Conservation (phyloP, 2,113 vertebrate species). For the Isurus oxyrinchus region DNA sequence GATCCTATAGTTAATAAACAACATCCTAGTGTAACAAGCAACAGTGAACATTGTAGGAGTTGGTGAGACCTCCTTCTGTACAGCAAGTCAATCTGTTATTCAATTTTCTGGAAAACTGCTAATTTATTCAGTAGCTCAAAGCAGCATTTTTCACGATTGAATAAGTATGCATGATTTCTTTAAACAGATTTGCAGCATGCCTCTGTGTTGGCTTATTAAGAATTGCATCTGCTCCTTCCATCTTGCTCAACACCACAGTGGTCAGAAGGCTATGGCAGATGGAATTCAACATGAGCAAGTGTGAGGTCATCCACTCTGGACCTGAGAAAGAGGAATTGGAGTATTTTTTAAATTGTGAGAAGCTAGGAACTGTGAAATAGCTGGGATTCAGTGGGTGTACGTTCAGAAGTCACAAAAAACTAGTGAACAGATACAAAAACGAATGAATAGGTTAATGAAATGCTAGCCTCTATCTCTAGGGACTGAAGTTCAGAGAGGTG, state of each 20-base stretch:
- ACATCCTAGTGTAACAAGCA: not conserved
- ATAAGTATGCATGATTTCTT: not conserved
- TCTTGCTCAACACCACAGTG: not conserved
- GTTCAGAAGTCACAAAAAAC: not conserved
- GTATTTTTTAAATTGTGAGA: not conserved
- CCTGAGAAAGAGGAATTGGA: not conserved
- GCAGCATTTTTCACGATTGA: not conserved
- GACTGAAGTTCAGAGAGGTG: no score
- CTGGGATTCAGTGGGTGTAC: not conserved
- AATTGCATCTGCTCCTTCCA: not conserved
- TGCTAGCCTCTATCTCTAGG: not conserved
- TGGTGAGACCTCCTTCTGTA: slow-evolving; percentile 3
- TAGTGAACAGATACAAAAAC: not conserved
- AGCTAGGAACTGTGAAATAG: not conserved
- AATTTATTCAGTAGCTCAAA: slow-evolving; percentile 1
- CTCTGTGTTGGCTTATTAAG: not conserved
- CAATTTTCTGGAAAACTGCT: slow-evolving; percentile 22
- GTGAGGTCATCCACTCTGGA: no score
- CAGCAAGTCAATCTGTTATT: not conserved
- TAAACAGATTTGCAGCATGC: not conserved
- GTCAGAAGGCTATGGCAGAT: not conserved
- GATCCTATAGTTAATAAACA: slow-evolving; percentile 5
- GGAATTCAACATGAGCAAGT: not conserved
- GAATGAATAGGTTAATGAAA: not conserved
- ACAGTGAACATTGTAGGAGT: slow-evolving; percentile 27